Evolutionary conservation across 2,888 invertebrate genomes (phyloP).

Genomic region (Diplolepis rosae): DNA sequence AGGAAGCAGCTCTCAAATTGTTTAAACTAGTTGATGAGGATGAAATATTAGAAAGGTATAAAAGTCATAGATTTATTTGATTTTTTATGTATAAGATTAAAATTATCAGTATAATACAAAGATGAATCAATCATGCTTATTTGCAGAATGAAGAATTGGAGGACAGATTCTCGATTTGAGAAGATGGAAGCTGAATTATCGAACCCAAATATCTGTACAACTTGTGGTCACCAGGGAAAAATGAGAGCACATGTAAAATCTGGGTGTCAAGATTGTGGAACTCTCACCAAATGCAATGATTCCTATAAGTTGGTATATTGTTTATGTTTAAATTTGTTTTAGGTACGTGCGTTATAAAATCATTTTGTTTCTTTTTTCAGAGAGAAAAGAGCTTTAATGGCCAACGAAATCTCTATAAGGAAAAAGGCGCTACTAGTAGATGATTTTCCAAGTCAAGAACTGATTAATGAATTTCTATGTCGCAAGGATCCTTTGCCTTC

Average conservation of each 20-base stretch:
- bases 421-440: constrained; percentile 79
- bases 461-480: constrained; percentile 84
- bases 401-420: constrained; percentile 82
- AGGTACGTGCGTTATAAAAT: constrained; percentile 14
- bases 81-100: background rate
- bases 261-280: constrained; percentile 81
- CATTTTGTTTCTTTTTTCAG: constrained; percentile 70
- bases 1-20: constrained; percentile 84
- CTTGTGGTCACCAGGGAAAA: constrained; percentile 84
- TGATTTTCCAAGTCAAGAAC: constrained; percentile 82
- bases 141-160: constrained; percentile 80
- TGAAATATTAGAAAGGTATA: constrained; percentile 79
- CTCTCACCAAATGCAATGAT: constrained; percentile 78
- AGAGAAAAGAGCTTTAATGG: constrained; percentile 78
- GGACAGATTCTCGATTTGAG: constrained; percentile 76
- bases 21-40: constrained; percentile 79
- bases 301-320: constrained; percentile 76
- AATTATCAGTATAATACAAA: too few species aligned
- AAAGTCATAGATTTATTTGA: constrained; percentile 15
- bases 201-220: constrained; percentile 80
- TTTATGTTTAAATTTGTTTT: constrained; percentile 5
- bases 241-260: constrained; percentile 77
- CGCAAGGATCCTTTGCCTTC: constrained; percentile 75
- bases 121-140: constrained; percentile 35
- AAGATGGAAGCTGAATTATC: constrained; percentile 75